A percentile compares a stretch with the other conserved stretches of the same genome.
Conservation (phyloP, 2,797 vertebrate species). For the Margarornis squamiger region DNA sequence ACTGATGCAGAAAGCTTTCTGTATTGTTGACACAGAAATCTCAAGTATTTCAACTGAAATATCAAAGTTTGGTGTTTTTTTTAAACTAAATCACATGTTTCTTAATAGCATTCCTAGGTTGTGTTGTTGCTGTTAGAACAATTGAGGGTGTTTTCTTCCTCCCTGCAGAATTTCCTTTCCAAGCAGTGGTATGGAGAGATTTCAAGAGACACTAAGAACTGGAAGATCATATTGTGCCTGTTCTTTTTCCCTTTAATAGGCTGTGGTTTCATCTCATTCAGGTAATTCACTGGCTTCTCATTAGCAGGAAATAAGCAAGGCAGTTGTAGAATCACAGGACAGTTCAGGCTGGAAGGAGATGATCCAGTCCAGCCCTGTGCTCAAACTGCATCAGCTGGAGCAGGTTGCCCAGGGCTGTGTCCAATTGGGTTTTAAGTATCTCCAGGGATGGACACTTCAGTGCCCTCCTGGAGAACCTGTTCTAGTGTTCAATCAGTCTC, state of each 20-base stretch:
- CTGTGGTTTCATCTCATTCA: slow-evolving; percentile 82
- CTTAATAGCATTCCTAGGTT: neutral
- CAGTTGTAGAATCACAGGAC: neutral
- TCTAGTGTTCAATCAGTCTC: neutral
- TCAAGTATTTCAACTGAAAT: neutral
- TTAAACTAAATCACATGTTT: neutral
- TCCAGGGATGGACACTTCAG: neutral
- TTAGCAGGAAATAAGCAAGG: neutral
- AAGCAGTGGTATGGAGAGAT: slow-evolving; percentile 85
- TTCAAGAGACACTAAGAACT: slow-evolving; percentile 83
- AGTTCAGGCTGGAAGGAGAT: neutral
- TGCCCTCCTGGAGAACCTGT: neutral
- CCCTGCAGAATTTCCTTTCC: slow-evolving; percentile 80
- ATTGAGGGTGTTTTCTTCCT: neutral
- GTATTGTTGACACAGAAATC: neutral
- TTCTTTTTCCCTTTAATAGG: slow-evolving; percentile 79
- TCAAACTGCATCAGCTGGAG: neutral
- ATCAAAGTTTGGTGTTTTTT: neutral
- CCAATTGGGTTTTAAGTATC: neutral
- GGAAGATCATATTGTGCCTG: slow-evolving; percentile 82
- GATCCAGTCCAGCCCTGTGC: neutral
- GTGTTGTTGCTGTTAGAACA: neutral
- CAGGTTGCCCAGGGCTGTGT: neutral
- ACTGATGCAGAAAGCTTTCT: neutral
- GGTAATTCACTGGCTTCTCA: slow-evolving; percentile 53